Percentiles rank a stretch among this genome's conserved stretches.
Conservation (phyloP, 2,797 vertebrate genomes). For the Crotalus adamanteus region DNA sequence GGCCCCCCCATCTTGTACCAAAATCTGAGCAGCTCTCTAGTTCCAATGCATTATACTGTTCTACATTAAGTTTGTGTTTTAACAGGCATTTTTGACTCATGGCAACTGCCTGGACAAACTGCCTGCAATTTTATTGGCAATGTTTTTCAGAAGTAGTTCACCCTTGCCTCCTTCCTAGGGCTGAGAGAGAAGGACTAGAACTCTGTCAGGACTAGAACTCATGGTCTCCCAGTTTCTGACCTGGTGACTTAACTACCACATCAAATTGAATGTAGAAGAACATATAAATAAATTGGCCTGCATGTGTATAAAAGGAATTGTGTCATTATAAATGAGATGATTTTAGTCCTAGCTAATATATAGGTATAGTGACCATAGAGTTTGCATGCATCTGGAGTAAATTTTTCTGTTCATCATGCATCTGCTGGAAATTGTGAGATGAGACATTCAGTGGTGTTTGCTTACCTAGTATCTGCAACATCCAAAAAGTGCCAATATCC, state of each 20-base stretch:
- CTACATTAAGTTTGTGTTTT: neutral
- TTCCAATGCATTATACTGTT: neutral
- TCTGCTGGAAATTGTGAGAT: slow-evolving; percentile 10
- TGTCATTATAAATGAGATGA: neutral
- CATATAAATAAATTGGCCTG: neutral
- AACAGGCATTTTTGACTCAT: neutral
- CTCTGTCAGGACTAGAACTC: neutral
- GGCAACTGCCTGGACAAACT: neutral
- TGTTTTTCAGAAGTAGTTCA: neutral
- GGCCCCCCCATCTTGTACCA: neutral
- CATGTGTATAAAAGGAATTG: neutral
- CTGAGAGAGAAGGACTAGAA: neutral
- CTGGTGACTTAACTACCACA: neutral
- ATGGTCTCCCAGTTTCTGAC: neutral
- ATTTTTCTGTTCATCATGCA: slow-evolving; percentile 16
- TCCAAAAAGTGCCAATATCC: neutral
- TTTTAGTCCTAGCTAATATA: slow-evolving; percentile 5
- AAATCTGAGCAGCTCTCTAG: neutral
- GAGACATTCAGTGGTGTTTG: neutral
- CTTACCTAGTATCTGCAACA: neutral
- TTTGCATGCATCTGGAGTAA: neutral
- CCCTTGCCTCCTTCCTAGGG: neutral
- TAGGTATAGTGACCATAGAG: neutral
- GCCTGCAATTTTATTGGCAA: neutral
- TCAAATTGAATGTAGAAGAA: too few relatives aligned